A percentile compares a stretch with the other conserved stretches of the same genome.
phyloP scores from a whole-genome alignment of 1,140 invertebrate genomes.

The Drosophila sturtevanti region DNA sequence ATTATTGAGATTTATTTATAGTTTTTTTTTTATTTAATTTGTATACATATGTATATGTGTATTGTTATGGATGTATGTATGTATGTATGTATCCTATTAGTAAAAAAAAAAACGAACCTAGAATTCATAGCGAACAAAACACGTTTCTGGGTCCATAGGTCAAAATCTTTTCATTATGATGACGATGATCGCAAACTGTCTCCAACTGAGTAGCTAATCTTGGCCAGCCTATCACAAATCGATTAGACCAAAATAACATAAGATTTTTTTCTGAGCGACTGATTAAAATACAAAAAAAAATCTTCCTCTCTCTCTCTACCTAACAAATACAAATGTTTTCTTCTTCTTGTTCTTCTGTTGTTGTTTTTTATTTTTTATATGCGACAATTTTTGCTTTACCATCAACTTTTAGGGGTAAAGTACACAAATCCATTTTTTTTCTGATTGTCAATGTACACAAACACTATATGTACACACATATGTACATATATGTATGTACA shows the following conservation, averaged over 20 bases:
- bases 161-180: constrained; percentile 29
- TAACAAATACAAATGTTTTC: neutral
- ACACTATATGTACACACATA: too few species aligned
- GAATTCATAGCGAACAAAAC: constrained; percentile 48
- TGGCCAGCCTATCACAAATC: neutral
- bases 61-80: too few species aligned
- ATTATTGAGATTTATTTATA: constrained; percentile 24
- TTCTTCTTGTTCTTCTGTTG: too few species aligned
- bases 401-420: neutral
- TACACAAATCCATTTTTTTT: neutral
- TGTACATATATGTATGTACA: too few species aligned
- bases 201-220: neutral
- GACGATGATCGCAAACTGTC: neutral
- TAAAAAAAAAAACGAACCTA: constrained; percentile 25
- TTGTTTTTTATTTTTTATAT: too few species aligned
- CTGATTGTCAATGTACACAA: neutral
- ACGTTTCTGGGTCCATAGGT: constrained; percentile 77
- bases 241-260: neutral
- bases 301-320: neutral
- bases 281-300: neutral
- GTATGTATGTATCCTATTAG: constrained; percentile 17
- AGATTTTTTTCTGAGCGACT: neutral
- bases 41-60: too few species aligned
- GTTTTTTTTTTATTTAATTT: constrained; percentile 14
- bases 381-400: neutral